Evolutionary conservation across 2,888 invertebrate species (phyloP).

Genomic region (Cyaniris semiargus): DNA sequence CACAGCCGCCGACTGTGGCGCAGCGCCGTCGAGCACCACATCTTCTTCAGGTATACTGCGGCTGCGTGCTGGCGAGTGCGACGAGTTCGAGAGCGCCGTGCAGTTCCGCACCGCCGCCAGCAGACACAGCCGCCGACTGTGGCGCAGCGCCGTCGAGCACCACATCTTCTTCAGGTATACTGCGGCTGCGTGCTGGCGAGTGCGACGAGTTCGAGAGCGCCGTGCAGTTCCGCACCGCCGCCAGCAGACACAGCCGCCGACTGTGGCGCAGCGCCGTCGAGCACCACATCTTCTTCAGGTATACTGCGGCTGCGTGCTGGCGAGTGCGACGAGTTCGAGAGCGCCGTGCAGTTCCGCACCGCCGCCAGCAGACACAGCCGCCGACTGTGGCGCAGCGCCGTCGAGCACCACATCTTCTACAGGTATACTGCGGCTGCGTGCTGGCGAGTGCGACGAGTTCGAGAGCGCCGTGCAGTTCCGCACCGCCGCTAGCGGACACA

Average conservation of each 20-base stretch:
- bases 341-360: conserved; percentile 93
- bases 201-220: conserved; percentile 95
- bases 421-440: conserved; percentile 73
- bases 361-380: conserved; percentile 95
- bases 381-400: conserved; percentile 97
- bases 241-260: conserved; percentile 95
- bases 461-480: too few relatives aligned
- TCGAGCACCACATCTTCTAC: conserved; percentile 99
- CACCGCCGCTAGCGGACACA: conserved; percentile 83
- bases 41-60: conserved; percentile 93
- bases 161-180: conserved; percentile 97
- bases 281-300: conserved; percentile 99
- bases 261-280: conserved; percentile 99
- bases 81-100: conserved; percentile 94
- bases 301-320: conserved; percentile 89
- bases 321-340: conserved; percentile 96
- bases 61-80: conserved; percentile 96
- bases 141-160: conserved; percentile 99
- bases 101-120: conserved; percentile 94
- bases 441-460: too few relatives aligned
- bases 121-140: conserved; percentile 95
- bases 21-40: conserved; percentile 98
- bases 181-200: conserved; percentile 93
- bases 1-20: conserved; percentile 98
- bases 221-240: conserved; percentile 93